phyloP scores from a whole-genome alignment of 1,140 invertebrate species.

The Drosophila sp. region DNA sequence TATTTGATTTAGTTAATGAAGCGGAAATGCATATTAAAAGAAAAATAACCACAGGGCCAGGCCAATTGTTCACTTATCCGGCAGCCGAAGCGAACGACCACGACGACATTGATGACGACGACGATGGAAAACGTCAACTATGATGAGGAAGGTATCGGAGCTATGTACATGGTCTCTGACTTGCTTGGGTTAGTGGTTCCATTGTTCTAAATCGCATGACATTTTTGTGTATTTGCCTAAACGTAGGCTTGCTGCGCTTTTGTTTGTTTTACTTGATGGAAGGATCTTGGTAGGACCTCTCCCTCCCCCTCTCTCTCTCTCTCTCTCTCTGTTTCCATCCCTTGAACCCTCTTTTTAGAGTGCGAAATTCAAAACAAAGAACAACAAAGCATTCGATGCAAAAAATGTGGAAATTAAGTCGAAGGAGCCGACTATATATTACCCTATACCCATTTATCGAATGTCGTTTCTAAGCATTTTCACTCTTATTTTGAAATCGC shows the following conservation, averaged over 20 bases:
- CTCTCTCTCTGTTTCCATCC: constrained; percentile 19
- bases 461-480: too few relatives aligned
- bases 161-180: background rate
- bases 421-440: background rate
- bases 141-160: constrained; percentile 20
- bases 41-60: constrained; percentile 27
- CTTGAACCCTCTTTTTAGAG: constrained; percentile 13
- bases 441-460: background rate
- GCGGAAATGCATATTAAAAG: constrained; percentile 70
- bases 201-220: constrained; percentile 58
- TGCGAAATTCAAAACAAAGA: constrained; percentile 37
- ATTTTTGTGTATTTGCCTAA: constrained; percentile 52
- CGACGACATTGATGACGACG: constrained; percentile 21
- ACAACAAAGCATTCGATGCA: constrained; percentile 18
- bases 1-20: constrained; percentile 59
- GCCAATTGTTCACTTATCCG: constrained; percentile 73
- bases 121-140: constrained; percentile 34
- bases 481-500: too few relatives aligned
- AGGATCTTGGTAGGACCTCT: constrained; percentile 1
- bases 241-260: constrained; percentile 65
- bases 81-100: constrained; percentile 23
- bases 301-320: background rate
- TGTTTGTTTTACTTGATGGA: constrained; percentile 56
- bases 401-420: constrained; percentile 34
- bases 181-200: constrained; percentile 40